phyloP scores from a whole-genome alignment of 2,888 invertebrate species.

The Marronus borbonicus region DNA sequence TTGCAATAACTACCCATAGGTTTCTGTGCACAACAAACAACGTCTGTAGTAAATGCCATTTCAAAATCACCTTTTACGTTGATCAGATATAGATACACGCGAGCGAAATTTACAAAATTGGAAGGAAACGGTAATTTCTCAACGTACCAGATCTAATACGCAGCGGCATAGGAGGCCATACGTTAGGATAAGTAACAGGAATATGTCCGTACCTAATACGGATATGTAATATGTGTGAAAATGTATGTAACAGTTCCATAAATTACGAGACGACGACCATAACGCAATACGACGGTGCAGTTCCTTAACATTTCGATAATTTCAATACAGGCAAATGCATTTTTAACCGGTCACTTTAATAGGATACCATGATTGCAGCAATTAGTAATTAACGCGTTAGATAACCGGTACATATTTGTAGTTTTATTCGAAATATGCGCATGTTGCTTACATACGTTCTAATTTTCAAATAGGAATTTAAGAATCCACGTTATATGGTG shows the following conservation, averaged over 20 bases:
- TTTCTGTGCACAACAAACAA: neutral
- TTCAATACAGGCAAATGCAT: neutral
- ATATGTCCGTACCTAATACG: neutral
- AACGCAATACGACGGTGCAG: neutral
- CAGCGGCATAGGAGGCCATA: neutral
- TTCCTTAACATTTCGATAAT: neutral
- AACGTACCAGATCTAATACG: neutral
- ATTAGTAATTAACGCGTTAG: neutral
- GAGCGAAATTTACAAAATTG: neutral
- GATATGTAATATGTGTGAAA: slow-evolving; percentile 4
- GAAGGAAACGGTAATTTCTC: slow-evolving; percentile 14
- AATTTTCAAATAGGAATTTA: slow-evolving; percentile 8
- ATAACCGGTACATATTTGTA: neutral
- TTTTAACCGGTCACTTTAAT: neutral
- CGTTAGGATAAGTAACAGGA: slow-evolving; percentile 9
- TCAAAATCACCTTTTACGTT: neutral
- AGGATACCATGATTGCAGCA: neutral
- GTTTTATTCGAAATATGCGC: slow-evolving; percentile 1
- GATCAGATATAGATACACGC: neutral
- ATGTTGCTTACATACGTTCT: neutral
- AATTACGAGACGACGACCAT: neutral
- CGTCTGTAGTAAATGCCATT: neutral
- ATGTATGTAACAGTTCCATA: slow-evolving; percentile 30
- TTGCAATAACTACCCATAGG: neutral
- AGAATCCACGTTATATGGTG: neutral